Conservation (phyloP, 1,140 invertebrate genomes). For the Chelonus insularis region DNA sequence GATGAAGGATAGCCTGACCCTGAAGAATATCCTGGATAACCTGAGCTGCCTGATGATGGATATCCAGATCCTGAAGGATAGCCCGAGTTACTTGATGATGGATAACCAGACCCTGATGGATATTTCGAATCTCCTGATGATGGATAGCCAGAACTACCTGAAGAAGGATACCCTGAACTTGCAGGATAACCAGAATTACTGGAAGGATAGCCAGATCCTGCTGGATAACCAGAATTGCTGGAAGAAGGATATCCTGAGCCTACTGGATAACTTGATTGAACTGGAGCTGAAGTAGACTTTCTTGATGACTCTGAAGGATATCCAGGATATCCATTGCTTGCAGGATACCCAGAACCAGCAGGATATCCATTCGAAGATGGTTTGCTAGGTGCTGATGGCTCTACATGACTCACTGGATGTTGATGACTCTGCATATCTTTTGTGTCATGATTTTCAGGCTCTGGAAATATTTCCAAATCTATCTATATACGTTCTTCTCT, state of each 20-base stretch:
- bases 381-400: constrained; percentile 29
- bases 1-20: constrained; percentile 18
- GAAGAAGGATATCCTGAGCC: constrained; percentile 24
- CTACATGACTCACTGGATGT: background rate
- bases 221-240: constrained; percentile 20
- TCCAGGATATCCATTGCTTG: background rate
- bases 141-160: constrained; percentile 27
- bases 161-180: constrained; percentile 21
- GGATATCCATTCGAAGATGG: constrained; percentile 29
- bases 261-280: constrained; percentile 5
- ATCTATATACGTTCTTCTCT: constrained; percentile 13
- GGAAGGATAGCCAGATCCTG: constrained; percentile 21
- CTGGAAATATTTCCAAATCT: constrained; percentile 50
- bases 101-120: constrained; percentile 30
- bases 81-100: constrained; percentile 17
- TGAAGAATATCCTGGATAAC: constrained; percentile 28
- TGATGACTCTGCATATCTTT: constrained; percentile 32
- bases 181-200: constrained; percentile 14
- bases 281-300: background rate
- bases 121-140: constrained; percentile 30
- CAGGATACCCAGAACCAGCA: constrained; percentile 27
- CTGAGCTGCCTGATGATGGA: constrained; percentile 20
- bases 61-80: constrained; percentile 18
- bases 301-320: background rate
- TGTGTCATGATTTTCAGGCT: constrained; percentile 35